Evolutionary conservation across 1,140 invertebrate genomes (phyloP).

Genomic region (Venustaconcha ellipsiformis): DNA sequence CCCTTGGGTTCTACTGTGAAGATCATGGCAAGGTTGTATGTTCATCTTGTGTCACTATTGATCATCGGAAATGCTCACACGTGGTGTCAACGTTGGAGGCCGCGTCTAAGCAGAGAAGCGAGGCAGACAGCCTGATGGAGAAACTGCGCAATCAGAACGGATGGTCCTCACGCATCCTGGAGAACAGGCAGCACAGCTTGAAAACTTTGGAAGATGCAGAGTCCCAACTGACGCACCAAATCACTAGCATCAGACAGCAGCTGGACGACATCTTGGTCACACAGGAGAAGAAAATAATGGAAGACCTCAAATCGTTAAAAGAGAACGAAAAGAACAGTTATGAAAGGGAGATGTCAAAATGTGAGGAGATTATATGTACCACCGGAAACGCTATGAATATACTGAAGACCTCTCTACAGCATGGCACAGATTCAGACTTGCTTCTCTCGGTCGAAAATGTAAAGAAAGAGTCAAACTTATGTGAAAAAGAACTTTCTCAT

Average conservation of each 20-base stretch:
- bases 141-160: slow-evolving; percentile 36
- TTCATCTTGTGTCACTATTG: slow-evolving; percentile 32
- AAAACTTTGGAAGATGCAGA: slow-evolving; percentile 35
- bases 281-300: slow-evolving; percentile 37
- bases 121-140: slow-evolving; percentile 29
- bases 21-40: slow-evolving; percentile 37
- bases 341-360: slow-evolving; percentile 34
- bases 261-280: slow-evolving; percentile 32
- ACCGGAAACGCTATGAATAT: slow-evolving; percentile 37
- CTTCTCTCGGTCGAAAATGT: slow-evolving; percentile 38
- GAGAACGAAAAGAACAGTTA: slow-evolving; percentile 29
- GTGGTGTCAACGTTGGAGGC: slow-evolving; percentile 34
- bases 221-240: slow-evolving; percentile 33
- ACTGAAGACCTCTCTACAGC: slow-evolving; percentile 31
- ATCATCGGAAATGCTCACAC: slow-evolving; percentile 34
- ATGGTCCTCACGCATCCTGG: slow-evolving; percentile 40
- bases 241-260: slow-evolving; percentile 34
- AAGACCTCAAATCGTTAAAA: slow-evolving; percentile 30
- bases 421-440: slow-evolving; percentile 39
- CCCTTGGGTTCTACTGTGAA: slow-evolving; percentile 38
- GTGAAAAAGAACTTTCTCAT: slow-evolving; percentile 28
- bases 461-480: slow-evolving; percentile 31
- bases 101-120: slow-evolving; percentile 26
- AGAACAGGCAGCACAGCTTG: slow-evolving; percentile 37
- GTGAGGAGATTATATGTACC: slow-evolving; percentile 36